Conservation (phyloP, 92 coral and sea anemone species). For the Galaxea fascicularis region DNA sequence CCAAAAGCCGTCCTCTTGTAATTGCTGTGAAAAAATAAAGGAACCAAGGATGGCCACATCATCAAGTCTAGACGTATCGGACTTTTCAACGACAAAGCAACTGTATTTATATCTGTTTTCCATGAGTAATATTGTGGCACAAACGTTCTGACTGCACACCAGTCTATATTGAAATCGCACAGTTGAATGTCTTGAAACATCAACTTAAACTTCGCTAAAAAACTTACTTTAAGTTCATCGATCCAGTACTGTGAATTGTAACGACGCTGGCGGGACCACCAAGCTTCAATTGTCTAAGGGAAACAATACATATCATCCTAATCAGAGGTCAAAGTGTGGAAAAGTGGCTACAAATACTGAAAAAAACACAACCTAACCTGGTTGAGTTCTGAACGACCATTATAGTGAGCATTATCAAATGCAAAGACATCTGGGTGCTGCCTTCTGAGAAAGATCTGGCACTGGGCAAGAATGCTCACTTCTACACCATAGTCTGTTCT, state of each 20-base stretch:
- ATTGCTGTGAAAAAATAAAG: conserved; percentile 10
- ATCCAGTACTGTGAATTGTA: conserved; percentile 41
- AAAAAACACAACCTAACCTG: conserved; percentile 27
- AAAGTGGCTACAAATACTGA: not conserved
- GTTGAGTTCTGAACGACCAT: conserved; percentile 60
- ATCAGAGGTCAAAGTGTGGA: conserved; percentile 15
- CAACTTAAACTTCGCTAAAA: not conserved
- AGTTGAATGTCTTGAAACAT: not conserved
- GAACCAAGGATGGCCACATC: not conserved
- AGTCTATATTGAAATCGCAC: not conserved
- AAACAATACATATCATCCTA: not conserved
- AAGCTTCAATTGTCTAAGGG: conserved; percentile 43
- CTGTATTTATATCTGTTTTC: not conserved
- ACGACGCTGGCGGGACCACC: conserved; percentile 45
- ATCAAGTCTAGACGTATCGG: not conserved
- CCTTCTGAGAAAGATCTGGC: conserved; percentile 61
- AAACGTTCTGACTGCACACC: not conserved
- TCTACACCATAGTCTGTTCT: conserved; percentile 59
- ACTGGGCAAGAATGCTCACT: conserved; percentile 53
- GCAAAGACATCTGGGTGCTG: conserved; percentile 48
- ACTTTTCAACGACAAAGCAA: too few relatives aligned
- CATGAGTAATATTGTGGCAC: conserved; percentile 6
- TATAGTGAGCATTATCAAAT: conserved; percentile 25
- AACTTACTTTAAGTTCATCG: conserved; percentile 37
- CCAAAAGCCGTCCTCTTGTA: conserved; percentile 22